Percentiles rank a stretch among this genome's conserved stretches.
These are phyloP conservation scores for Riparia riparia DNA, from an alignment of 2,113 vertebrate genomes.

Conservation along the genomic window DNA sequence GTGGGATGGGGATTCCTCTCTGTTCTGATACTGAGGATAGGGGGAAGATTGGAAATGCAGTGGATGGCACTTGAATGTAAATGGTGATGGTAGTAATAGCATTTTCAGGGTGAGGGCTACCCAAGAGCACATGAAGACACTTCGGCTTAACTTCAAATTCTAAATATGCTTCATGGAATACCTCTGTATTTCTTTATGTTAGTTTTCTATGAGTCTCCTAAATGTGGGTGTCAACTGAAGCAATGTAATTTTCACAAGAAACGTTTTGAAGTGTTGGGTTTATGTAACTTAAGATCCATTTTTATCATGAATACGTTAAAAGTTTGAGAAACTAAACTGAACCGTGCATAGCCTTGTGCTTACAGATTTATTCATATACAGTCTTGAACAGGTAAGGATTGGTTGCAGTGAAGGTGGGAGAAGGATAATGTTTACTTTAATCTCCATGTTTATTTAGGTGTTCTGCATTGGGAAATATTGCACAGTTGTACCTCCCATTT, in stretches of 20 bases:
- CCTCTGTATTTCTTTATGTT: background rate
- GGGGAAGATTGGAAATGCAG: background rate
- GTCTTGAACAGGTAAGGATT: background rate
- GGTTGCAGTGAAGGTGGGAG: background rate
- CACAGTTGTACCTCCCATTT: background rate
- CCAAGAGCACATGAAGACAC: background rate
- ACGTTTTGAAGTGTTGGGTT: background rate
- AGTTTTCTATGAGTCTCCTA: background rate
- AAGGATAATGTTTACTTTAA: background rate
- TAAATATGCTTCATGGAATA: background rate
- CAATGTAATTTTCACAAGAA: background rate
- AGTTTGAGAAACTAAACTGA: background rate
- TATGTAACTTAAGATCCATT: background rate
- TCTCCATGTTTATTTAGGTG: background rate
- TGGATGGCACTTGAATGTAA: background rate
- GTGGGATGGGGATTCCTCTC: slow-evolving; percentile 69
- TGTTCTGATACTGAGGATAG: background rate
- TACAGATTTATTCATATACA: background rate
- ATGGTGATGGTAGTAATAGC: background rate
- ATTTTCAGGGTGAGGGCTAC: background rate
- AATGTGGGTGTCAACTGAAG: background rate
- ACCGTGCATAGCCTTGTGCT: background rate
- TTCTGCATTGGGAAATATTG: background rate
- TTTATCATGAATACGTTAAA: background rate
- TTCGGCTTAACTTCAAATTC: background rate